These are phyloP conservation scores for Acrocephalus arundinaceus DNA, from an alignment of 2,113 vertebrate species.

Conservation along the genomic window DNA sequence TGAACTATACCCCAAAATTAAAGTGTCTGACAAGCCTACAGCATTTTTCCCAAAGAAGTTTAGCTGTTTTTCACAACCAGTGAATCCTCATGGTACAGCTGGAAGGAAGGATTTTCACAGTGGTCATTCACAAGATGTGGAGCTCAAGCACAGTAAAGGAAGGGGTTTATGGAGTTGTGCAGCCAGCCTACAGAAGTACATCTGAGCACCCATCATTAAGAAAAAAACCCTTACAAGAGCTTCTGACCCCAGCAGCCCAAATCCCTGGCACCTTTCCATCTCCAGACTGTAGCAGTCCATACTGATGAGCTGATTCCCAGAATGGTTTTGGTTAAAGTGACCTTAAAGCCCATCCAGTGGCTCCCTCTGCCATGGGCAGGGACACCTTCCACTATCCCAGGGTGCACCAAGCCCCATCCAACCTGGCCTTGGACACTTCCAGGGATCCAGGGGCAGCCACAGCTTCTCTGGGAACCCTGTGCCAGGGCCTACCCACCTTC, in stretches of 20 bases:
- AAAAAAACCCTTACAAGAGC: background rate
- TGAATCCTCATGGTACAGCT: background rate
- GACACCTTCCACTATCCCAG: background rate
- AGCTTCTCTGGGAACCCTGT: background rate
- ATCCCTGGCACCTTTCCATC: background rate
- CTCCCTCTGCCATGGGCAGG: background rate
- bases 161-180: background rate
- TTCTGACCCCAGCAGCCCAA: background rate
- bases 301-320: background rate
- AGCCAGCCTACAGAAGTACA: background rate
- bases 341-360: background rate
- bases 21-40: background rate
- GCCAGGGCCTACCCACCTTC: background rate
- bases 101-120: background rate
- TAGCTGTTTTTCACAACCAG: background rate
- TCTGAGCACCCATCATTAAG: background rate
- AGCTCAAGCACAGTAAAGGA: background rate
- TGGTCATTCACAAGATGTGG: background rate
- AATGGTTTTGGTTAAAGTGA: background rate
- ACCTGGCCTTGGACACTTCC: background rate
- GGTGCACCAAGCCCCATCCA: rapidly evolving
- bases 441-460: background rate
- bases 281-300: background rate
- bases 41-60: rapidly evolving
- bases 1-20: background rate